Percentiles rank a stretch among this genome's conserved stretches.
These are phyloP conservation scores for Semaprochilodus insignis DNA, from an alignment of 2,797 vertebrate genomes.

Conservation along the genomic window DNA sequence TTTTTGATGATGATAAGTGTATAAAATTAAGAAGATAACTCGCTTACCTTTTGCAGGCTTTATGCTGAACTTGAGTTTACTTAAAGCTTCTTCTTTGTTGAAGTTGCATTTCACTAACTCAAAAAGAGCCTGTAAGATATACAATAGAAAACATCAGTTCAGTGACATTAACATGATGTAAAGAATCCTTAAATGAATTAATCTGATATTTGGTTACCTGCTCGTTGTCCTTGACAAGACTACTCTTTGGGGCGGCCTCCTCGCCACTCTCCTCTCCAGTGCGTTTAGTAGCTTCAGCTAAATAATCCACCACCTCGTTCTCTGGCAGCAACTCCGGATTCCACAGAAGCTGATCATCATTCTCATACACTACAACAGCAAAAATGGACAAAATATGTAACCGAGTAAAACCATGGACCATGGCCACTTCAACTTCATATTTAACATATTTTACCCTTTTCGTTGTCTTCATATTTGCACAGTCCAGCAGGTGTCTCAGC, in stretches of 20 bases:
- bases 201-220: constrained; percentile 78
- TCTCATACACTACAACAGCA: constrained; percentile 88
- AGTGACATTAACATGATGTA: not conserved
- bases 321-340: constrained; percentile 92
- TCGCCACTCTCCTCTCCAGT: constrained; percentile 93
- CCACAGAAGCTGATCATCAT: constrained; percentile 97
- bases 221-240: constrained; percentile 97
- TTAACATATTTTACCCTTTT: constrained; percentile 84
- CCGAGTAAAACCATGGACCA: not conserved
- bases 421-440: not conserved
- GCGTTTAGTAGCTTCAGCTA: constrained; percentile 90
- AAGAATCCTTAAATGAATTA: not conserved
- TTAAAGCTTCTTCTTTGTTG: constrained; percentile 93
- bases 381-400: constrained; percentile 4
- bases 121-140: constrained; percentile 86
- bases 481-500: constrained; percentile 93
- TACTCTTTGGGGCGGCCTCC: constrained; percentile 92
- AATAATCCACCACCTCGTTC: constrained; percentile 91
- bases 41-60: constrained; percentile 93
- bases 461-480: constrained; percentile 93
- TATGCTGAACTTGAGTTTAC: constrained; percentile 91
- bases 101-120: constrained; percentile 97
- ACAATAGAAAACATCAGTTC: constrained; percentile 9
- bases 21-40: not conserved
- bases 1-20: too few relatives aligned